phyloP scores from a whole-genome alignment of 1,140 invertebrate genomes.

The Pseudomyrmex flavicornis region DNA sequence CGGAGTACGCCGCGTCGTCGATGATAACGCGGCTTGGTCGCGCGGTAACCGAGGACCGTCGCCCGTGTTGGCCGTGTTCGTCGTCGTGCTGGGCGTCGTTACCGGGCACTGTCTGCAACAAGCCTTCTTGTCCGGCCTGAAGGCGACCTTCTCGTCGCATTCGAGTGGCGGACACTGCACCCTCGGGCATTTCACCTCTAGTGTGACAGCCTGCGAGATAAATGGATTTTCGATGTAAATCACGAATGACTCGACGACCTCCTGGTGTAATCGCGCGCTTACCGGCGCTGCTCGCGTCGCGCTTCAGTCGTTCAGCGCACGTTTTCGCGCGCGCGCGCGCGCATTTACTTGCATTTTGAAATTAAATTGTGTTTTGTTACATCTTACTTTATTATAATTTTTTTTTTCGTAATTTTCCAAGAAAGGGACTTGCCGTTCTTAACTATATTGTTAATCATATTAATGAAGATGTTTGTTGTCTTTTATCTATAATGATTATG shows the following conservation, averaged over 20 bases:
- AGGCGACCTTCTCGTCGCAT: slow-evolving; percentile 90
- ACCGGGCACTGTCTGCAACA: slow-evolving; percentile 92
- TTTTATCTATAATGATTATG: background rate
- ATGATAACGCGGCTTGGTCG: slow-evolving; percentile 76
- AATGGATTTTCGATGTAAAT: slow-evolving; percentile 53
- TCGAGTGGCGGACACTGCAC: slow-evolving; percentile 90
- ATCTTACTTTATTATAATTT: background rate
- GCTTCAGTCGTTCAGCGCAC: background rate
- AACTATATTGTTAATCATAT: too few relatives aligned
- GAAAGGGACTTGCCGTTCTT: too few relatives aligned
- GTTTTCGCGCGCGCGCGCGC: background rate
- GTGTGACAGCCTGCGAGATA: slow-evolving; percentile 85
- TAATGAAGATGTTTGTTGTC: too few relatives aligned
- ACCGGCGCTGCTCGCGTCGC: too few relatives aligned
- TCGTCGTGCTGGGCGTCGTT: slow-evolving; percentile 79
- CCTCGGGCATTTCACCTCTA: slow-evolving; percentile 91
- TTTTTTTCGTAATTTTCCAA: too few relatives aligned
- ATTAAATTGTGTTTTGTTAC: too few relatives aligned
- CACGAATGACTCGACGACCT: background rate
- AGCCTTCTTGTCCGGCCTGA: slow-evolving; percentile 90
- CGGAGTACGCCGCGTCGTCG: slow-evolving; percentile 80
- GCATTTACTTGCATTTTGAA: background rate
- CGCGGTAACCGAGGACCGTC: slow-evolving; percentile 72
- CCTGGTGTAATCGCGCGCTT: too few relatives aligned
- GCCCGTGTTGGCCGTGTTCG: slow-evolving; percentile 71